Conservation (phyloP, 1,140 invertebrate species). For the Brachionus sp. region DNA sequence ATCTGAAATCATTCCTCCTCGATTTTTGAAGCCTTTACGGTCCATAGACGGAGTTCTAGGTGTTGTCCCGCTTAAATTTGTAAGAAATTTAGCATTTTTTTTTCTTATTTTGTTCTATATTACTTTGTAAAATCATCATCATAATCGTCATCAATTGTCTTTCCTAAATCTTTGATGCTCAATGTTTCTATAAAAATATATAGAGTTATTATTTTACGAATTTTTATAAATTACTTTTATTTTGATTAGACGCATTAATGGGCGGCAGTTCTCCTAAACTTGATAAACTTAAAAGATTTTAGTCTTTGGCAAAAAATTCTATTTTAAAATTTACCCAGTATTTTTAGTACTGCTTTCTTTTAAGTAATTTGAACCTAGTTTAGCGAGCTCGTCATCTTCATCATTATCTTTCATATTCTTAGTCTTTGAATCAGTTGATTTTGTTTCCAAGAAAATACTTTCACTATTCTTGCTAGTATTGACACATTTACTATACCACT, state of each 20-base stretch:
- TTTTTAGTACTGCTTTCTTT: background rate
- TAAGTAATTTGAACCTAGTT: background rate
- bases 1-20: background rate
- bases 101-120: background rate
- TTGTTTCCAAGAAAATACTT: background rate
- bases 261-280: background rate
- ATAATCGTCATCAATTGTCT: slow-evolving; percentile 1
- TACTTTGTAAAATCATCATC: slow-evolving; percentile 40
- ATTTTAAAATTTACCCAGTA: background rate
- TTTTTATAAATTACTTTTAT: too few species aligned
- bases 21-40: background rate
- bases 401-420: background rate
- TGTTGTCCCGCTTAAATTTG: background rate
- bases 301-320: background rate
- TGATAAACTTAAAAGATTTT: background rate
- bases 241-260: background rate
- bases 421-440: background rate
- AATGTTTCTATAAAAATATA: background rate
- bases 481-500: slow-evolving; percentile 19
- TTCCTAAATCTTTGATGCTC: slow-evolving; percentile 15
- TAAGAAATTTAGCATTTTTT: background rate
- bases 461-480: background rate
- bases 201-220: too few species aligned
- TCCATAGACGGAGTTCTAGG: slow-evolving; percentile 15
- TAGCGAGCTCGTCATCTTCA: background rate